phyloP scores from a whole-genome alignment of 2,113 vertebrate genomes.

The Mastomys natalensis region DNA sequence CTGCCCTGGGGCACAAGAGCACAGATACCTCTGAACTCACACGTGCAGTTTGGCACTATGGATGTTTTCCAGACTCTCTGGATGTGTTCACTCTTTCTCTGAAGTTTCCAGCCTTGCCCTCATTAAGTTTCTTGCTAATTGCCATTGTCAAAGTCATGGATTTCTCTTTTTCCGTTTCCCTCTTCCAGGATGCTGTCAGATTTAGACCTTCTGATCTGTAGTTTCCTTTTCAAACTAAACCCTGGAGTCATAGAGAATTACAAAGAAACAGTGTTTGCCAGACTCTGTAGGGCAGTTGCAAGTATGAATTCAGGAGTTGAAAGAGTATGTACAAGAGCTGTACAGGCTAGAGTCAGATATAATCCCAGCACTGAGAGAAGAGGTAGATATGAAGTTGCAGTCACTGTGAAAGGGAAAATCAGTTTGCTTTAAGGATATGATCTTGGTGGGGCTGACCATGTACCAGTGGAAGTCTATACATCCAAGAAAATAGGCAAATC shows the following conservation, averaged over 20 bases:
- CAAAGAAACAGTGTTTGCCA: neutral
- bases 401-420: neutral
- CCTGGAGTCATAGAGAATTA: neutral
- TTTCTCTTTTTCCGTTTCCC: neutral
- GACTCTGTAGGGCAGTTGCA: neutral
- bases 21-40: no score
- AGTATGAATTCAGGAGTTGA: neutral
- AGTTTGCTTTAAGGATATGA: neutral
- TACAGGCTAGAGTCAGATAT: neutral
- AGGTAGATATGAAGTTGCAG: neutral
- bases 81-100: neutral
- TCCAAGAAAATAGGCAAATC: neutral
- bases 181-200: neutral
- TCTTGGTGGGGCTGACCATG: no score
- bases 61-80: neutral
- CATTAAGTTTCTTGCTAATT: no score
- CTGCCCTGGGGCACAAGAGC: neutral
- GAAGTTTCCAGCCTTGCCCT: neutral
- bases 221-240: neutral
- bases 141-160: neutral
- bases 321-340: no score
- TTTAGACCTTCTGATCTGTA: neutral
- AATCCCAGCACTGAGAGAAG: accelerated
- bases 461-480: neutral
- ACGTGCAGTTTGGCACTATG: no score